Percentiles rank a stretch among this genome's conserved stretches.
phyloP scores from a whole-genome alignment of 2,797 vertebrate species.

The Notoglanidium macrostoma region DNA sequence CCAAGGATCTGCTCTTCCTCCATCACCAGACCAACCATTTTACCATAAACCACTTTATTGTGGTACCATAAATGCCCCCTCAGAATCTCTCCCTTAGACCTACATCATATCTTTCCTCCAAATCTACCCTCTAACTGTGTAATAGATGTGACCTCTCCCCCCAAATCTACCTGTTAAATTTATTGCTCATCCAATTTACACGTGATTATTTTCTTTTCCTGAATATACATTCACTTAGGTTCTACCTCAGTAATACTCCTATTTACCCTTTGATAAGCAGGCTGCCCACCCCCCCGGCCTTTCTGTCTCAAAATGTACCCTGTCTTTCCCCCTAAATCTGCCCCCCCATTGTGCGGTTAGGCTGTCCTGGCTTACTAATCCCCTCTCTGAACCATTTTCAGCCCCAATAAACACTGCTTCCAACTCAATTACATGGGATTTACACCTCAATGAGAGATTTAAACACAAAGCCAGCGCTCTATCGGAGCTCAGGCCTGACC shows the following conservation, averaged over 20 bases:
- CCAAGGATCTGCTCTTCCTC: background rate
- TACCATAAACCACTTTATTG: background rate
- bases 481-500: background rate
- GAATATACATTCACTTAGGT: background rate
- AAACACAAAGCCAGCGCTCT: background rate
- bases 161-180: background rate
- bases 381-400: conserved; percentile 10
- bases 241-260: background rate
- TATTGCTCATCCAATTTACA: background rate
- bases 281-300: background rate
- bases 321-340: background rate
- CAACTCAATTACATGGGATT: conserved; percentile 5
- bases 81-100: too few relatives aligned
- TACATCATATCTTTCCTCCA: background rate
- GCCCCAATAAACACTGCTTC: background rate
- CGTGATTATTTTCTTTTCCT: background rate
- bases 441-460: conserved; percentile 12
- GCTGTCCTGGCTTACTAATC: background rate
- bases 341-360: background rate
- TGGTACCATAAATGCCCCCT: background rate
- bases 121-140: background rate
- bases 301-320: background rate
- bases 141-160: background rate
- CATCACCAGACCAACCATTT: background rate
- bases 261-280: background rate